These are phyloP conservation scores for Xyrichtys novacula DNA, from an alignment of 2,797 vertebrate species.

Conservation along the genomic window DNA sequence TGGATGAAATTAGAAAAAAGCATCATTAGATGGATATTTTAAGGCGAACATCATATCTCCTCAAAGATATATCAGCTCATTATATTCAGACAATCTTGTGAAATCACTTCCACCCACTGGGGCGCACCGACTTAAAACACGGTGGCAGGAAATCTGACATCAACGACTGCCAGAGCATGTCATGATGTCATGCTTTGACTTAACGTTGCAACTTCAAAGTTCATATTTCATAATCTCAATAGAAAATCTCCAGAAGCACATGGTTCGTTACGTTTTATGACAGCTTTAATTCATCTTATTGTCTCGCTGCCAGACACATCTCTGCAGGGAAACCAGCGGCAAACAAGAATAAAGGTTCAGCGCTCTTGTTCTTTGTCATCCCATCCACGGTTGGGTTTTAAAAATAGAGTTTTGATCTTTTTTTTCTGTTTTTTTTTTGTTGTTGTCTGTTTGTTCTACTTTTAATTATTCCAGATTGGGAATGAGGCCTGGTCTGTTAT, in stretches of 20 bases:
- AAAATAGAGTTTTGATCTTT: conserved; percentile 32
- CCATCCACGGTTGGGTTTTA: conserved; percentile 1
- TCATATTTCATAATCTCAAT: conserved; percentile 58
- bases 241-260: conserved; percentile 48
- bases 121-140: conserved; percentile 47
- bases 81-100: conserved; percentile 56
- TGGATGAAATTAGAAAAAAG: not conserved
- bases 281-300: conserved; percentile 51
- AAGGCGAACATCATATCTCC: conserved; percentile 36
- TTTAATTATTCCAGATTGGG: not conserved
- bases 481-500: conserved; percentile 5
- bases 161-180: conserved; percentile 49
- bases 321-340: conserved; percentile 39
- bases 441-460: conserved; percentile 2
- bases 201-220: conserved; percentile 61
- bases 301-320: conserved; percentile 26
- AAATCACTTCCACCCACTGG: conserved; percentile 51
- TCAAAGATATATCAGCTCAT: conserved; percentile 50
- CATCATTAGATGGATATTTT: conserved; percentile 47
- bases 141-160: conserved; percentile 53
- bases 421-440: conserved; percentile 1
- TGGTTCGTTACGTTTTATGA: conserved; percentile 38
- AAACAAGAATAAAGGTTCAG: conserved; percentile 28
- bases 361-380: conserved; percentile 20
- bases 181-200: conserved; percentile 67